A percentile compares a stretch with the other conserved stretches of the same genome.
Conservation (phyloP, 1,140 invertebrate species). For the Drosophila nannoptera region DNA sequence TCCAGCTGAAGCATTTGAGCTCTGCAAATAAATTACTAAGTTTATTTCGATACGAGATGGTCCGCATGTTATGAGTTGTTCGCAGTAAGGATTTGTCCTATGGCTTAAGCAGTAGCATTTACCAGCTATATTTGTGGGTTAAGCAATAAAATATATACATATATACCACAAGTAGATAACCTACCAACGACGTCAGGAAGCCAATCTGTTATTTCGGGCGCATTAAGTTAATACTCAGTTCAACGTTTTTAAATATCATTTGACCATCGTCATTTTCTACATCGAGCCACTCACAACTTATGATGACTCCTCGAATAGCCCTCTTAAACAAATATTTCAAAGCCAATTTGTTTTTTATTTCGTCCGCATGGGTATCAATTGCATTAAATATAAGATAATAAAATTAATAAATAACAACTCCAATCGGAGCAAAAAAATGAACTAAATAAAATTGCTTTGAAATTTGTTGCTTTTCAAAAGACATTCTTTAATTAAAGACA, state of each 20-base stretch:
- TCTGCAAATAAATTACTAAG: slow-evolving; percentile 34
- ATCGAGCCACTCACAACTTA: slow-evolving; percentile 43
- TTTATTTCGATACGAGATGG: slow-evolving; percentile 35
- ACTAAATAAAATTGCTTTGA: neutral
- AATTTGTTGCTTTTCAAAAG: neutral
- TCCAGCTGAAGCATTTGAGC: slow-evolving; percentile 28
- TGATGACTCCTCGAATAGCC: slow-evolving; percentile 41
- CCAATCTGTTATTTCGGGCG: slow-evolving; percentile 28
- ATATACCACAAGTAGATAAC: neutral
- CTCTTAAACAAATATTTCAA: slow-evolving; percentile 41
- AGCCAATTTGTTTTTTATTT: neutral
- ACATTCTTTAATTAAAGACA: neutral
- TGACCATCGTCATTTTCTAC: slow-evolving; percentile 11
- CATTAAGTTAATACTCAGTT: slow-evolving; percentile 16
- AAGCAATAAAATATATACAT: neutral
- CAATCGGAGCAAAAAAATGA: slow-evolving; percentile 1
- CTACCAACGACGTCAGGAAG: slow-evolving; percentile 35
- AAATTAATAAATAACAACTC: neutral
- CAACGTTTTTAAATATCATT: neutral
- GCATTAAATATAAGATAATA: neutral
- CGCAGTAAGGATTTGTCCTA: slow-evolving; percentile 51
- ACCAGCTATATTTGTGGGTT: too few species aligned
- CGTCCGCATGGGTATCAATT: slow-evolving; percentile 29
- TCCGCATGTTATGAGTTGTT: slow-evolving; percentile 27
- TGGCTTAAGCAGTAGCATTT: neutral